Evolutionary conservation across 2,113 vertebrate species (phyloP).

Genomic region (Hirundichthys speculiger): DNA sequence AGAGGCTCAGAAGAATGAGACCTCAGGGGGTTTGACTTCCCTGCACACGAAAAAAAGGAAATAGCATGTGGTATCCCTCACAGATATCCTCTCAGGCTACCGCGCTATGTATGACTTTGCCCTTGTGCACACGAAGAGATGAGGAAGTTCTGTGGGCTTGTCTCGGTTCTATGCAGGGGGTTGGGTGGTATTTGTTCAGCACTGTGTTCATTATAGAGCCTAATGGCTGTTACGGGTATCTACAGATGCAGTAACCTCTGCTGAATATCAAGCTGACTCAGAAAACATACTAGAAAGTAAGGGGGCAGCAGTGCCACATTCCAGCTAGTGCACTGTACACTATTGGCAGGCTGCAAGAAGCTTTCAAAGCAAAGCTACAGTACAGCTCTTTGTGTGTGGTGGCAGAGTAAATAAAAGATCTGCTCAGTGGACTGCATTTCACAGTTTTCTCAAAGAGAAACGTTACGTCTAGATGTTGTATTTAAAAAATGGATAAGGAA

Average conservation of each 20-base stretch:
- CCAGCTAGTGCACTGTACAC: slow-evolving; percentile 33
- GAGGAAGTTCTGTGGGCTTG: slow-evolving; percentile 63
- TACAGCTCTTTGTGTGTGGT: slow-evolving; percentile 33
- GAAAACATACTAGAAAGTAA: slow-evolving; percentile 53
- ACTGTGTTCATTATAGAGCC: slow-evolving; percentile 69
- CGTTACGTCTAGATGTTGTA: slow-evolving; percentile 8
- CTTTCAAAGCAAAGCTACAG: slow-evolving; percentile 42
- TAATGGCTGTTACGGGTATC: slow-evolving; percentile 65
- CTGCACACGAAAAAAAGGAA: slow-evolving; percentile 74
- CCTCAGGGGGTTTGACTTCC: slow-evolving; percentile 81
- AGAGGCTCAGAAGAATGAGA: slow-evolving; percentile 81
- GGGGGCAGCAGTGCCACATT: slow-evolving; percentile 59
- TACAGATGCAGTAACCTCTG: slow-evolving; percentile 69
- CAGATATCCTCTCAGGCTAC: slow-evolving; percentile 77
- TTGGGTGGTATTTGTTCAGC: slow-evolving; percentile 63
- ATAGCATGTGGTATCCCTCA: slow-evolving; percentile 84
- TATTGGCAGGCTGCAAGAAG: slow-evolving; percentile 21
- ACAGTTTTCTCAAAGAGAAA: slow-evolving; percentile 36
- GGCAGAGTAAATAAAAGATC: slow-evolving; percentile 51
- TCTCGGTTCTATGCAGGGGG: slow-evolving; percentile 51
- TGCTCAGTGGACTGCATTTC: slow-evolving; percentile 43
- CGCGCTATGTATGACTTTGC: slow-evolving; percentile 79
- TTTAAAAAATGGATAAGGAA: slow-evolving; percentile 34
- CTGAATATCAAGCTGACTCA: slow-evolving; percentile 65
- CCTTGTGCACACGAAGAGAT: slow-evolving; percentile 74